Base-by-base conservation (phyloP, 2,888 invertebrate genomes). In the Ariolimax columbianus region DNA sequence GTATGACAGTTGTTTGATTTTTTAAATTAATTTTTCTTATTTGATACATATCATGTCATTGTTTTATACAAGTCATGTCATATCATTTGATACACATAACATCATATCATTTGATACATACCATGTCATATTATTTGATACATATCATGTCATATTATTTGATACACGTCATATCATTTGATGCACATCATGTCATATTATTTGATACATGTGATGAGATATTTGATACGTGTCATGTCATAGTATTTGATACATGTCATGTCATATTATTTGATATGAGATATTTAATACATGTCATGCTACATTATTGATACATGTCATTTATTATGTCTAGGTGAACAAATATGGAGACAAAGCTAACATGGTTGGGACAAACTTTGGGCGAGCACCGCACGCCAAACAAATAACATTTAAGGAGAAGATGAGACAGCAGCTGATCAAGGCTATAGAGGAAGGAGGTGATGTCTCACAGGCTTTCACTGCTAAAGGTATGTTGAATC, bases 371-470 rank as follows among this genome's bases (percentile, higher is more conserved):
- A 77, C 83, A 33, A 83, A 75, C n/a, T 85, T 83, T 77, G 84
- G 85, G 0, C 55, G 78, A 0, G 72, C 82, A 6, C 78, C 89
- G 17, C 87, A 86, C 30, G 40, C 88, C 30, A 90, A 91, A 86
- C 91, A 91, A 43, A 66, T 92, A 87, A 91, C 91, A 14, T 93
- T 93, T 86, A 93, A 93, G 86, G 92, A 94, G 81, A 89, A 92
- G 86, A 90, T 93, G 91, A 91, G 92, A 84, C 92, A 92, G 86
- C 90, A 93, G 86, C 82, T 93, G 23, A 81, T 93, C 19, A 89
- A 91, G 81, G 91, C 92, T 23, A 90, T 90, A 33, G 82, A 88
- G 38, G 88, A 89, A 38, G 87, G 87, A 40, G 89, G 86, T n/a
- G 87, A 89, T n/a, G 82, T 78, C 1, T 47, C 81, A 19, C 84